phyloP scores from a whole-genome alignment of 1,140 invertebrate genomes.

The Aphaenogaster ashmeadi region DNA sequence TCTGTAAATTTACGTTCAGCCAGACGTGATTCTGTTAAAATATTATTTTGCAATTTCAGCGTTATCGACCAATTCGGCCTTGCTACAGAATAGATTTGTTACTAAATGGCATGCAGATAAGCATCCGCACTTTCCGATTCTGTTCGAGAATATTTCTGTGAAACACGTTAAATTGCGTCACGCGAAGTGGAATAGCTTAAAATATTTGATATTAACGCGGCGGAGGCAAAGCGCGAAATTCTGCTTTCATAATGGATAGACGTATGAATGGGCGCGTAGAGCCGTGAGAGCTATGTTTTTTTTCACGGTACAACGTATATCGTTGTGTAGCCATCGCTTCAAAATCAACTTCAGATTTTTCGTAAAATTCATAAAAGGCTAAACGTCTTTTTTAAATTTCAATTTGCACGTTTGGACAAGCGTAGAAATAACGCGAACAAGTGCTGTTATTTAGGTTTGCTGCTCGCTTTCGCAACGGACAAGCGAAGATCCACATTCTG shows the following conservation, averaged over 20 bases:
- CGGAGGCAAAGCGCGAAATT: constrained; percentile 23
- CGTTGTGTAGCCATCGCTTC: background rate
- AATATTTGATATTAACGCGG: constrained; percentile 56
- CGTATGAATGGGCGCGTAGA: constrained; percentile 31
- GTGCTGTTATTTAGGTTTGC: constrained; percentile 56
- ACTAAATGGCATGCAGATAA: constrained; percentile 49
- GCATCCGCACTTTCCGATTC: constrained; percentile 53
- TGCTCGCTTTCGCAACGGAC: background rate
- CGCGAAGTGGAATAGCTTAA: constrained; percentile 42
- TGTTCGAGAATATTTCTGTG: constrained; percentile 28
- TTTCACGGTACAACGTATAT: constrained; percentile 1
- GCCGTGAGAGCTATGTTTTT: constrained; percentile 12
- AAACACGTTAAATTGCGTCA: constrained; percentile 48
- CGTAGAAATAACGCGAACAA: background rate
- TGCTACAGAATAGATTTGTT: constrained; percentile 63
- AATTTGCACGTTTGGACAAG: background rate
- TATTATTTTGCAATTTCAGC: constrained; percentile 78
- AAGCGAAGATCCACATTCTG: constrained; percentile 1
- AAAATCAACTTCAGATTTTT: constrained; percentile 39
- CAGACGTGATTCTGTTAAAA: constrained; percentile 76
- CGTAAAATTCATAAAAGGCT: constrained; percentile 1
- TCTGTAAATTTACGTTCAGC: constrained; percentile 76
- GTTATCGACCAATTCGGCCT: constrained; percentile 67
- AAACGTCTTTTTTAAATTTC: background rate
- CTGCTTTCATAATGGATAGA: constrained; percentile 45